These are phyloP conservation scores for Callithrix jacchus DNA, from an alignment of 2,113 vertebrate genomes.

Conservation along the genomic window DNA sequence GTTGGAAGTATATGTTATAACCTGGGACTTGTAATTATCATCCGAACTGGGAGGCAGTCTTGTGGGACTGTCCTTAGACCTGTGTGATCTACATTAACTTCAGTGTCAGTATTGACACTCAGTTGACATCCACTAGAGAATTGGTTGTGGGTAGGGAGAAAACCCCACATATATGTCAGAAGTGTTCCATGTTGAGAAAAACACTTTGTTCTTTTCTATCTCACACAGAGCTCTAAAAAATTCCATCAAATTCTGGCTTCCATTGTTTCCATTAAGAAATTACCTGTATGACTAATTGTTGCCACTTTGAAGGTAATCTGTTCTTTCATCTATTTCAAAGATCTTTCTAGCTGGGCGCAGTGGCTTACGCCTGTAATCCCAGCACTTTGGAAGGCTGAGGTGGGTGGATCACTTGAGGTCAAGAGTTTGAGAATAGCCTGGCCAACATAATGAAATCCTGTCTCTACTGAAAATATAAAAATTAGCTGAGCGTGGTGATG, in stretches of 20 bases:
- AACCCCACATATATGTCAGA: neutral
- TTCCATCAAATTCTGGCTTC: neutral
- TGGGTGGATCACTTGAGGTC: too few species aligned
- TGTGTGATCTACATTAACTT: neutral
- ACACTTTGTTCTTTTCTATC: neutral
- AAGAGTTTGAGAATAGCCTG: too few species aligned
- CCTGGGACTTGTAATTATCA: neutral
- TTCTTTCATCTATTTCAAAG: neutral
- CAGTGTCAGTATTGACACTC: neutral
- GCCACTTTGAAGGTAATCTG: neutral
- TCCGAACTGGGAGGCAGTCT: neutral
- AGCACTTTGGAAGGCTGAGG: too few species aligned
- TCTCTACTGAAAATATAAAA: too few species aligned
- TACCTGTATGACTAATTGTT: neutral
- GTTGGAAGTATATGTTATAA: neutral
- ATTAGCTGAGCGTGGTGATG: too few species aligned
- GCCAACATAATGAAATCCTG: too few species aligned
- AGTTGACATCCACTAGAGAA: neutral
- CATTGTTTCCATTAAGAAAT: neutral
- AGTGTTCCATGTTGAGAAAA: neutral
- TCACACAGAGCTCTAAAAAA: neutral
- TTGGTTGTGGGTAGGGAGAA: neutral
- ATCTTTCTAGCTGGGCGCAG: neutral
- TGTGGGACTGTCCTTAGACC: neutral
- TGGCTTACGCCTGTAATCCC: too few species aligned